phyloP scores from a whole-genome alignment of 2,888 invertebrate species.

The Drepanosiphum platanoidis region DNA sequence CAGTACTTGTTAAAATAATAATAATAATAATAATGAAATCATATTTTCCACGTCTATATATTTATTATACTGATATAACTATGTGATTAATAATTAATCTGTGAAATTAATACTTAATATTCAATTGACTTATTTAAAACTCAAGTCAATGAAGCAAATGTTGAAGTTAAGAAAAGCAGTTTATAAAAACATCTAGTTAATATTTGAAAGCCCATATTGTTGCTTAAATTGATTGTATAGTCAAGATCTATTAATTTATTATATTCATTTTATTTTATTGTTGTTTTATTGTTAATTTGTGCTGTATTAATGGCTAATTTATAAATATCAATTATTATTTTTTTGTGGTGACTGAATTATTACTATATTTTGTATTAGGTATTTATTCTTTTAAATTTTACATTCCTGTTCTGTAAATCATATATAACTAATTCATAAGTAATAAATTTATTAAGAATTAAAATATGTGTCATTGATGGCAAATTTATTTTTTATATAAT shows the following conservation, averaged over 20 bases:
- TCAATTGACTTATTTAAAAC: background rate
- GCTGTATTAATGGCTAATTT: slow-evolving; percentile 13
- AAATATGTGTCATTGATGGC: background rate
- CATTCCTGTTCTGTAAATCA: slow-evolving; percentile 47
- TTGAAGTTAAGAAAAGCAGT: background rate
- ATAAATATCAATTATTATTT: slow-evolving; percentile 3
- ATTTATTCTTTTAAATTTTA: slow-evolving; percentile 49
- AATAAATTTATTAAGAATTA: slow-evolving; percentile 25
- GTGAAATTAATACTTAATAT: too few species aligned
- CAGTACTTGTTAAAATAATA: slow-evolving; percentile 33
- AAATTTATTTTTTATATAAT: background rate
- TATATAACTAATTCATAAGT: background rate
- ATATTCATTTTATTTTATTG: slow-evolving; percentile 11
- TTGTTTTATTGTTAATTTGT: slow-evolving; percentile 13
- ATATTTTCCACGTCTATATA: background rate
- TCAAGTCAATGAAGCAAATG: background rate
- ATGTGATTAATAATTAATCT: slow-evolving; percentile 5
- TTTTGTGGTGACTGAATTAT: slow-evolving; percentile 29
- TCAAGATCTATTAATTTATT: slow-evolving; percentile 29
- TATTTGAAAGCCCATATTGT: background rate
- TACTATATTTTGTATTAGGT: slow-evolving; percentile 25
- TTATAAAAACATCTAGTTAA: background rate
- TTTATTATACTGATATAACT: background rate
- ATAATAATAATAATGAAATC: background rate
- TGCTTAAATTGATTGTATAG: slow-evolving; percentile 4